Evolutionary conservation across 2,113 vertebrate species (phyloP), one percentile per base, ranked within the genome.

Genomic region (Polypterus bichir): DNA sequence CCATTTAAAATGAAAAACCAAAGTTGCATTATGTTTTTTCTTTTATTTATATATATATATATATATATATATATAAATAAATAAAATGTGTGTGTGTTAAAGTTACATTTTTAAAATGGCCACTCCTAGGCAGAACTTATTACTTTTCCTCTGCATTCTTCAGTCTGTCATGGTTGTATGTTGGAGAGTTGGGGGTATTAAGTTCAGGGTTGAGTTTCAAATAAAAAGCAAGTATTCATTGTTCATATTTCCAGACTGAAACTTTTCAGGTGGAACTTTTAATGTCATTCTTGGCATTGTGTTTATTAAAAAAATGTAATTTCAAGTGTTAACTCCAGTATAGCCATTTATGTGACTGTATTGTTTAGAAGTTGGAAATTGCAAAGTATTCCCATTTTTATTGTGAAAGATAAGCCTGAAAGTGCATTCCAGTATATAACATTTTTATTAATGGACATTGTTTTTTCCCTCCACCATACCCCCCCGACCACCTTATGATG

Each of bases 191-290:
- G 27, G 27, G 27, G 27, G 27, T 27, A 27, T 27, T 27, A 27
- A 27, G 27, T 27, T 27, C 27, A 27, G 27, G 27, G 27, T 27
- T 27, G 27, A 27, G 27, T 27, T 27, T 27, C 27, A 27, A 27
- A 27, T 27, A 27, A 27, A 27, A 27, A 27, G 27, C 27, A 27
- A 27, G 27, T 27, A 27, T 76, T 74, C 79, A 83, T 76, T 78
- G 72, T 85, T 77, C 79, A 78, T 83, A 74, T 82, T 79, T 86
- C 74, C 72, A 77, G 79, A 74, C 79, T 74, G 77, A 83, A 79
- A 78, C 81, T 79, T 69, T 62, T 44, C 46, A 62, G 65, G 57
- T 62, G 65, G 60, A 52, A 49, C 44, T 49, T 44, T 27, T 27
- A 44, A 49, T 53, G 52, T 11, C 52, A 46, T 47, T 46, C 5